Conservation (phyloP, 2,797 vertebrate genomes). For the Sebastes hubbsi region DNA sequence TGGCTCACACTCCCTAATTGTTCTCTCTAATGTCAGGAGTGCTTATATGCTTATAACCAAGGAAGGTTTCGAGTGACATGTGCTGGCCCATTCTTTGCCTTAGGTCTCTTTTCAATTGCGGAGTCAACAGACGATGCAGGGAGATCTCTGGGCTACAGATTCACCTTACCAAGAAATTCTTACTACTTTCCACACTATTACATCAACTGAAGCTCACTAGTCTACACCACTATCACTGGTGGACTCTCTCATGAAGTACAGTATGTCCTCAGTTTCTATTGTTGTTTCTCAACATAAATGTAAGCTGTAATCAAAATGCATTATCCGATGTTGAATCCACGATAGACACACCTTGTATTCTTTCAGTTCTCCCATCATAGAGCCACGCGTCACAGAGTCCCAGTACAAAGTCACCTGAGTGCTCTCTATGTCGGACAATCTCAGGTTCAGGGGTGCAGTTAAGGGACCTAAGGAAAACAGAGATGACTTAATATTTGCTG, state of each 20-base stretch:
- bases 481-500: background rate
- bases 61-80: background rate
- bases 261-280: background rate
- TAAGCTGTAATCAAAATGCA: background rate
- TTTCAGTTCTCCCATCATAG: conserved; percentile 93
- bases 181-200: background rate
- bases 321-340: background rate
- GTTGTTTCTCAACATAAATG: background rate
- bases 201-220: background rate
- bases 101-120: background rate
- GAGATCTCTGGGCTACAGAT: background rate
- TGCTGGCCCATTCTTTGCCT: background rate
- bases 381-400: conserved; percentile 88
- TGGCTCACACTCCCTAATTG: background rate
- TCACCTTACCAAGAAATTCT: background rate
- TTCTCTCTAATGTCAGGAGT: background rate
- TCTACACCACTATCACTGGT: background rate
- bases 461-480: conserved; percentile 85
- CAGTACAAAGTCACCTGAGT: conserved; percentile 89
- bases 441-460: conserved; percentile 90
- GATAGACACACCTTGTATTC: conserved; percentile 91
- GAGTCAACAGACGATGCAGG: background rate
- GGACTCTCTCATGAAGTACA: background rate
- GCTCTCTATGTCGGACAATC: conserved; percentile 92
- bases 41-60: background rate